These are phyloP conservation scores for Musca domestica DNA, from an alignment of 1,140 invertebrate species.

Conservation along the genomic window DNA sequence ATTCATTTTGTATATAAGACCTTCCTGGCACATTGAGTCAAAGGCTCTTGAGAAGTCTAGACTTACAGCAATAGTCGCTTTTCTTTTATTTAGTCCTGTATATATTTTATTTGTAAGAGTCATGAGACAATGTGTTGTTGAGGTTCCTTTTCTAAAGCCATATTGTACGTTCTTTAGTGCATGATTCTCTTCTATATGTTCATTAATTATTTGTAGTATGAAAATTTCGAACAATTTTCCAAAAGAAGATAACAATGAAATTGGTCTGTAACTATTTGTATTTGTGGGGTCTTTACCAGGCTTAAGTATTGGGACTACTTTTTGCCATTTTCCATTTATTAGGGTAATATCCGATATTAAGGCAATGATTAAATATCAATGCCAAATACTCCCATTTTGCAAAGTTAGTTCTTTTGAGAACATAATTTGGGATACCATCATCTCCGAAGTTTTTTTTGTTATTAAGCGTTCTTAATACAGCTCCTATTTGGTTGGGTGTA, in stretches of 20 bases:
- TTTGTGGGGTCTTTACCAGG: too few relatives aligned
- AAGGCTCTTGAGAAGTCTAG: background rate
- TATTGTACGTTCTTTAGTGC: background rate
- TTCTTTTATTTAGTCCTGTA: background rate
- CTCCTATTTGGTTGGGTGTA: too few relatives aligned
- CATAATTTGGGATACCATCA: too few relatives aligned
- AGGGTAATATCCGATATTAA: background rate
- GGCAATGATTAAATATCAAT: background rate
- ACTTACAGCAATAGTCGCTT: background rate
- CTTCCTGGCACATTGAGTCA: background rate
- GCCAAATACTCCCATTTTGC: background rate
- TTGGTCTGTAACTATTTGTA: background rate
- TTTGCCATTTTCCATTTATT: background rate
- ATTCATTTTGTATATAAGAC: background rate
- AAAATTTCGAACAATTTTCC: background rate
- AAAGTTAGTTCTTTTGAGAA: too few relatives aligned
- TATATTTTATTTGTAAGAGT: too few relatives aligned
- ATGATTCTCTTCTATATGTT: background rate
- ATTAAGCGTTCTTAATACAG: too few relatives aligned
- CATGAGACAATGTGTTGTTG: background rate
- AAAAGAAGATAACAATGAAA: background rate
- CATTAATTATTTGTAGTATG: background rate
- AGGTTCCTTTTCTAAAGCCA: background rate
- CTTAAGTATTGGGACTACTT: background rate
- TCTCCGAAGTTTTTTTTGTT: too few relatives aligned